A percentile compares a stretch with the other conserved stretches of the same genome.
Evolutionary conservation across 2,113 vertebrate genomes (phyloP).

Genomic region (Odontesthes bonariensis): DNA sequence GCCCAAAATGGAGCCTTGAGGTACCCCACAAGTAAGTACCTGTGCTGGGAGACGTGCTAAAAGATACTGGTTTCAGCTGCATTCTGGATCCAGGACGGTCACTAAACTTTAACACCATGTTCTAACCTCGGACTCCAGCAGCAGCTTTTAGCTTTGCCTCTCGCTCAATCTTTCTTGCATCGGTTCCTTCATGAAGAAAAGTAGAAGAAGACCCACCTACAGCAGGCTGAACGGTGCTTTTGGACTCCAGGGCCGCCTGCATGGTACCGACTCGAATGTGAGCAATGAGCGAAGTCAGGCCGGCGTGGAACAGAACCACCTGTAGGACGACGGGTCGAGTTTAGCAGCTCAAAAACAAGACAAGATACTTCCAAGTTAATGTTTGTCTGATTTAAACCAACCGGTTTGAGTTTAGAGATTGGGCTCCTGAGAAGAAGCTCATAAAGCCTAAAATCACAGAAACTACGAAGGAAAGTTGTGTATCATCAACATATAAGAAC

Average conservation of each 20-base stretch:
- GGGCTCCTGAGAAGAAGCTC: too few relatives aligned
- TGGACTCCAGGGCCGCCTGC: constrained; percentile 87
- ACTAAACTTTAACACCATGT: too few relatives aligned
- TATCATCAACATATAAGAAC: constrained; percentile 18
- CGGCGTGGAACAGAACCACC: constrained; percentile 85
- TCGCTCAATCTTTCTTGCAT: not conserved
- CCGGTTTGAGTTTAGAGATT: too few relatives aligned
- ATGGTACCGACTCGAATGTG: constrained; percentile 87
- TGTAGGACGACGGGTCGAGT: constrained; percentile 35
- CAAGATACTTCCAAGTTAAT: too few relatives aligned
- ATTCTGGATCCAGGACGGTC: too few relatives aligned
- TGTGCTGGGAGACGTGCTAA: too few relatives aligned
- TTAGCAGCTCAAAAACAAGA: too few relatives aligned
- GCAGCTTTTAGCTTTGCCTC: too few relatives aligned
- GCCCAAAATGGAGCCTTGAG: too few relatives aligned
- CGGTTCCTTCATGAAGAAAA: not conserved
- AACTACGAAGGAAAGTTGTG: not conserved
- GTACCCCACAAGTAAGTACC: too few relatives aligned
- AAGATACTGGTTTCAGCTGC: too few relatives aligned
- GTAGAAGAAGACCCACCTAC: constrained; percentile 71
- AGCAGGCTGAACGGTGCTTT: constrained; percentile 85
- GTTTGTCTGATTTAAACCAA: too few relatives aligned
- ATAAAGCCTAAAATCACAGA: not conserved
- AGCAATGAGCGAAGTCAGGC: constrained; percentile 86
- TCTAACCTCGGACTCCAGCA: not conserved